A percentile compares a stretch with the other conserved stretches of the same genome.
Conservation (phyloP, 2,113 vertebrate species). For the Osmerus mordax region DNA sequence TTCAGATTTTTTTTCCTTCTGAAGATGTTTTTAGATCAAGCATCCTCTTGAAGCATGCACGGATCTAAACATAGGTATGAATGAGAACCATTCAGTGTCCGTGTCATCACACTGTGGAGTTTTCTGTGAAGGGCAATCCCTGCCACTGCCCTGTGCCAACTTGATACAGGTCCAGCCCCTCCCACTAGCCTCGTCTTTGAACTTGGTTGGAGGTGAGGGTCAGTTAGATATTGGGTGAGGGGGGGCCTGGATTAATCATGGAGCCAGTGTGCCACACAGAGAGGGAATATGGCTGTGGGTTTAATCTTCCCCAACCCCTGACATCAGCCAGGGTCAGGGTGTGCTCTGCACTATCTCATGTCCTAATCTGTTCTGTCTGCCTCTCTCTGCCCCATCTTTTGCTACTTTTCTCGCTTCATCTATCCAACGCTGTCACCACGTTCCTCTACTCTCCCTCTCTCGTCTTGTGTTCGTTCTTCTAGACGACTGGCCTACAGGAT, state of each 20-base stretch:
- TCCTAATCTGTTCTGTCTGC: conserved; percentile 9
- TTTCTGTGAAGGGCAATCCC: conserved; percentile 17
- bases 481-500: conserved; percentile 89
- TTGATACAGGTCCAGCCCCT: too few species aligned
- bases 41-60: conserved; percentile 13
- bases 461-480: conserved; percentile 28
- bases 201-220: too few species aligned
- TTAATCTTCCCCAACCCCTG: background rate
- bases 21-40: conserved; percentile 34
- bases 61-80: conserved; percentile 27
- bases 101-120: conserved; percentile 54
- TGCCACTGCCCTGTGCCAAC: too few species aligned
- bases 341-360: conserved; percentile 8
- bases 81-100: conserved; percentile 22
- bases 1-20: conserved; percentile 33
- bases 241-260: conserved; percentile 37
- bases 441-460: background rate
- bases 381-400: background rate
- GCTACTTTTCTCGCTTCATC: background rate
- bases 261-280: conserved; percentile 13
- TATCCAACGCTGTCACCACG: background rate
- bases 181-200: too few species aligned
- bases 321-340: background rate
- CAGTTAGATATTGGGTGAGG: too few species aligned
- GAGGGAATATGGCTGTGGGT: conserved; percentile 9